Conservation (phyloP, 1,140 invertebrate genomes). For the Lepidurus arcticus region DNA sequence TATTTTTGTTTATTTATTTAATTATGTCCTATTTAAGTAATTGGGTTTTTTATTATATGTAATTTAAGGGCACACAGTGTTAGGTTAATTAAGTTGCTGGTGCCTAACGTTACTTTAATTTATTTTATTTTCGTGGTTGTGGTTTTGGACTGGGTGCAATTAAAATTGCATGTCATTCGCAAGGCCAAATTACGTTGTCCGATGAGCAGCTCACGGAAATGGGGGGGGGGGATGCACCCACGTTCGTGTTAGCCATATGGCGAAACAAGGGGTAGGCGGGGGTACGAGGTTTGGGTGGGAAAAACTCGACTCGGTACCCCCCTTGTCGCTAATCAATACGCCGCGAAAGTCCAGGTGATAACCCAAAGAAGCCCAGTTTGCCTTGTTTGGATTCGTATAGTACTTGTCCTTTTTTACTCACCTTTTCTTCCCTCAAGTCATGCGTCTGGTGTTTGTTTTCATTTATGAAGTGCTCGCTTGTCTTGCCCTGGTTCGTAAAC, state of each 20-base stretch:
- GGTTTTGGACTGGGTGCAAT: background rate
- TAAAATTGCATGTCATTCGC: background rate
- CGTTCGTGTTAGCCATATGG: background rate
- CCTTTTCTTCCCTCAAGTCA: background rate
- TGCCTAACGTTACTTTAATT: background rate
- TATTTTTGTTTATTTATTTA: background rate
- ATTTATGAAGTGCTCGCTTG: background rate
- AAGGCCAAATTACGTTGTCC: background rate
- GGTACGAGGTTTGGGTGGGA: background rate
- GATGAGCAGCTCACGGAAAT: background rate
- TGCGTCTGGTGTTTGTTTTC: background rate
- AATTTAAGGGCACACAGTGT: too few relatives aligned
- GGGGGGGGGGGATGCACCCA: background rate
- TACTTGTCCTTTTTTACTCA: background rate
- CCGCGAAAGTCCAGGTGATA: constrained; percentile 8
- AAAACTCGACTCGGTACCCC: constrained; percentile 20
- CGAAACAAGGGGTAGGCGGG: constrained; percentile 12
- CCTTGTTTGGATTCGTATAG: background rate
- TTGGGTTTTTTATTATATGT: too few relatives aligned
- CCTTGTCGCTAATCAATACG: constrained; percentile 19
- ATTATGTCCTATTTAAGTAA: too few relatives aligned
- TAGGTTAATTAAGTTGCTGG: background rate
- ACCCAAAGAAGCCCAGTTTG: background rate
- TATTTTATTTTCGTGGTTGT: background rate
- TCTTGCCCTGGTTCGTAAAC: background rate